These are phyloP conservation scores for Neotoxoptera formosana DNA, from an alignment of 1,140 invertebrate species.

Conservation along the genomic window DNA sequence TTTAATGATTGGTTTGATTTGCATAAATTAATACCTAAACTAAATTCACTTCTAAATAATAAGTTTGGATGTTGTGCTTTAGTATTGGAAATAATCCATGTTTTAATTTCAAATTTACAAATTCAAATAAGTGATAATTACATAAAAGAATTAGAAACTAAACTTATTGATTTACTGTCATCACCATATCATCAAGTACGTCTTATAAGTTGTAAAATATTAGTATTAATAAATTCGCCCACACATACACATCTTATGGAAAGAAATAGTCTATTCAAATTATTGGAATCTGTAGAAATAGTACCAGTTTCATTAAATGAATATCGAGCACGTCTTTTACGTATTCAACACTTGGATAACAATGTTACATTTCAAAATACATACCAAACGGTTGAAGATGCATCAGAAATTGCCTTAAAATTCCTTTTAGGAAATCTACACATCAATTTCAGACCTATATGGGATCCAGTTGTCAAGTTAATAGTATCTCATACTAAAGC, in stretches of 20 bases:
- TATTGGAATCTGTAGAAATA: constrained; percentile 47
- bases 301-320: constrained; percentile 49
- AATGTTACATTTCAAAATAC: constrained; percentile 49
- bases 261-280: constrained; percentile 39
- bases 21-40: neutral
- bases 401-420: constrained; percentile 68
- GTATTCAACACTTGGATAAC: constrained; percentile 74
- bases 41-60: constrained; percentile 43
- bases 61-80: constrained; percentile 47
- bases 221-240: constrained; percentile 23
- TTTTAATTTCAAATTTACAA: constrained; percentile 25
- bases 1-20: constrained; percentile 3
- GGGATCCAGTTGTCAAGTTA: constrained; percentile 81
- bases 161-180: constrained; percentile 45
- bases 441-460: constrained; percentile 86
- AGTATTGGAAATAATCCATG: constrained; percentile 36
- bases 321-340: constrained; percentile 78
- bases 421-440: constrained; percentile 85
- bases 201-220: constrained; percentile 38
- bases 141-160: constrained; percentile 41
- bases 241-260: neutral
- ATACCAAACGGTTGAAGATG: constrained; percentile 36
- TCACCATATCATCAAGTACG: constrained; percentile 50
- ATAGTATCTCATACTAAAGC: constrained; percentile 68
- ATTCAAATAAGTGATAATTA: constrained; percentile 20